These are phyloP conservation scores for Heliothis subflexa DNA, from an alignment of 1,140 invertebrate genomes.

Conservation along the genomic window DNA sequence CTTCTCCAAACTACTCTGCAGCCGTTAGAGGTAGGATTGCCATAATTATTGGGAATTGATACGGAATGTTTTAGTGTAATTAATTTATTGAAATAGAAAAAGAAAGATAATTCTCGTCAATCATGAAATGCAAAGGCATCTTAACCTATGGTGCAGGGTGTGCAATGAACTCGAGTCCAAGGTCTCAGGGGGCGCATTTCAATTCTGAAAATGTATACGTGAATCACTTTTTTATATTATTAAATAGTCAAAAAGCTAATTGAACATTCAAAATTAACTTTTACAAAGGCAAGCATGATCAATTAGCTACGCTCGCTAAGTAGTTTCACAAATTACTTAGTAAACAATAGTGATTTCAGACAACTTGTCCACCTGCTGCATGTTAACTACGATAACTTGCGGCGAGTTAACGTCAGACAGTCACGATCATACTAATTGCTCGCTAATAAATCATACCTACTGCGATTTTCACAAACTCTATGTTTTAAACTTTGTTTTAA, in stretches of 20 bases:
- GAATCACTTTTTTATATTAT: too few species aligned
- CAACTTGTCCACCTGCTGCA: conserved; percentile 12
- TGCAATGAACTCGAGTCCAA: too few species aligned
- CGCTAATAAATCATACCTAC: conserved; percentile 46
- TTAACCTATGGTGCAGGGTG: too few species aligned
- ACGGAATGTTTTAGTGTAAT: too few species aligned
- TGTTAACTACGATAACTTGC: conserved; percentile 27
- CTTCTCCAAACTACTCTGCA: too few species aligned
- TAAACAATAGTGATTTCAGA: background rate
- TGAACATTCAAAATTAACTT: background rate
- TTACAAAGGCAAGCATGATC: background rate
- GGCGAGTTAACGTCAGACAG: conserved; percentile 18
- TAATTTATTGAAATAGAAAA: too few species aligned
- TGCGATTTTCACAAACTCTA: conserved; percentile 20
- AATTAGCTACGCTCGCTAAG: background rate
- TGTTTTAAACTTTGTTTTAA: conserved; percentile 35
- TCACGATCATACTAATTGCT: conserved; percentile 38
- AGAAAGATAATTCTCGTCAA: too few species aligned
- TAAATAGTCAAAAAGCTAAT: background rate
- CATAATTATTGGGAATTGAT: too few species aligned
- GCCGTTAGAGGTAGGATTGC: too few species aligned
- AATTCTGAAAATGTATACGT: too few species aligned
- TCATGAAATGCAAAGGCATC: too few species aligned
- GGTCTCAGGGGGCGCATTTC: too few species aligned
- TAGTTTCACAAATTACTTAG: background rate